Base-by-base conservation (phyloP, 2,888 invertebrate species). In the Dascillus cervinus region DNA sequence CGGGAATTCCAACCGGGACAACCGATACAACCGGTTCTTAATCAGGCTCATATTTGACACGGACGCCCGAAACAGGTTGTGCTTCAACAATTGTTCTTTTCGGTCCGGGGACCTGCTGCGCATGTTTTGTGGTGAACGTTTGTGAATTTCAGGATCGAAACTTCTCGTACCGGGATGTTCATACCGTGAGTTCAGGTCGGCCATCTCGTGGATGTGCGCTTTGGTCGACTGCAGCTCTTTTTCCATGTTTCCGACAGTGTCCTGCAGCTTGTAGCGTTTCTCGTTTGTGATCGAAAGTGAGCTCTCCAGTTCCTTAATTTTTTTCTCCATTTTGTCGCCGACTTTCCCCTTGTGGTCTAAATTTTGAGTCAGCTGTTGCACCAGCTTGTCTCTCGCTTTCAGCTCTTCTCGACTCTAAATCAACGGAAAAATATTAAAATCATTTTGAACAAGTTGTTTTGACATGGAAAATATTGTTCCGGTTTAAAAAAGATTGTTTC, bases 221-320 rank as follows among this genome's bases (percentile, higher is more conserved):
- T 60, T 60, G 2, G 56, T 58, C n/a, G 52, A 46, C 33, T 62
- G 60, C 13, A 62, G 43, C 29, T 62, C 58, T 31, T 58, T 58
- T 36, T 62, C 60, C 60, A 60, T 58, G 5, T 41, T 37, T 5
- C 56, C 54, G 3, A 62, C 47, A 5, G 58, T 55, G 26, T 61
- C 59, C 41, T 62, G 60, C 11, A 62, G 43, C 30, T 59, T 60
- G 43, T 52, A 62, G 3, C 58, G 52, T 39, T 59, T 60, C 31
- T 59, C 59, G 34, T 62, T 62, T 2, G 60, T 56, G 22, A 52
- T 38, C 13, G 52, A 40, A 14, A 62, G 36, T 20, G 52, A 54
- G 6, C 43, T 44, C 30, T 60, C 58, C 28, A 61, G 37, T 22
- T 62, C 53, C 12, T 44, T 40, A 3, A 58, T 44, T 34, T 54